phyloP scores from a whole-genome alignment of 2,797 vertebrate species.

The Pangasius djambal region DNA sequence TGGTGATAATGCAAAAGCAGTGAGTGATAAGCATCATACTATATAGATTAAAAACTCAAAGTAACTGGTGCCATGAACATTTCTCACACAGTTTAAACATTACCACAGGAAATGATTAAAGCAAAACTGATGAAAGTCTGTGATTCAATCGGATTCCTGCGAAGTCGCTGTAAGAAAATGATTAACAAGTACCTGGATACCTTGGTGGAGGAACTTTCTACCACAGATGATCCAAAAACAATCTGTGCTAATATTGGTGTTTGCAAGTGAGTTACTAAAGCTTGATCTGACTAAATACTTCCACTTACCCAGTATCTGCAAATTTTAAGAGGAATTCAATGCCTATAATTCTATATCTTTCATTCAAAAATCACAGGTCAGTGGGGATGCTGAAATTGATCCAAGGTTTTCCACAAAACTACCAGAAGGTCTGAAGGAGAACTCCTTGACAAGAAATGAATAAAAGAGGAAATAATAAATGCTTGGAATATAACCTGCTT shows the following conservation, averaged over 20 bases:
- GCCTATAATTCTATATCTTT: background rate
- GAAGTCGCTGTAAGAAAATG: conserved; percentile 22
- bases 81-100: background rate
- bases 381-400: background rate
- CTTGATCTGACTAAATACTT: background rate
- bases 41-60: background rate
- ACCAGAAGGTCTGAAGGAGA: background rate
- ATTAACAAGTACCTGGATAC: background rate
- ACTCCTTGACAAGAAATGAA: background rate
- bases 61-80: background rate
- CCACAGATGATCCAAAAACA: conserved; percentile 29
- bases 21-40: conserved; percentile 4
- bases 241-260: conserved; percentile 40
- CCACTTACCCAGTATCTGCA: background rate
- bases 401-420: background rate
- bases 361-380: conserved; percentile 4
- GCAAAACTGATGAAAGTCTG: background rate
- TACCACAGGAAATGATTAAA: conserved; percentile 20
- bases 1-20: background rate
- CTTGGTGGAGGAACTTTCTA: conserved; percentile 53
- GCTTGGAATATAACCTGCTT: background rate
- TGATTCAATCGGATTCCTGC: conserved; percentile 46
- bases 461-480: background rate
- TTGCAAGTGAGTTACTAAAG: conserved; percentile 37
- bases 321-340: background rate